These are phyloP conservation scores for Passer montanus DNA, from an alignment of 2,113 vertebrate genomes.

Conservation along the genomic window DNA sequence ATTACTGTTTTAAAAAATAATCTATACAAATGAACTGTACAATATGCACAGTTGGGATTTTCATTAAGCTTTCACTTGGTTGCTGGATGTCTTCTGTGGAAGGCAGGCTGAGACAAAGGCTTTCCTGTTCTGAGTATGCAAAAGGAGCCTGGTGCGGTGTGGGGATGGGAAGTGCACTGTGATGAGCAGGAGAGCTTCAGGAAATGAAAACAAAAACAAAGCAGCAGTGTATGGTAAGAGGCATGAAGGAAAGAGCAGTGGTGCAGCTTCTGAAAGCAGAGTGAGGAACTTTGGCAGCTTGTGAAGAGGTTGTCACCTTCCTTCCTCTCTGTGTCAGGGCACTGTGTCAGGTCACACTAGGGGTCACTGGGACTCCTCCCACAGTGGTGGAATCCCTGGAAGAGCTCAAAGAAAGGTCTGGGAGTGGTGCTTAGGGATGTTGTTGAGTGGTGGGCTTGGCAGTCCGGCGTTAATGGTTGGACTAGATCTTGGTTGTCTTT, in stretches of 20 bases:
- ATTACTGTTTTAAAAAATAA: background rate
- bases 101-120: background rate
- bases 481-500: background rate
- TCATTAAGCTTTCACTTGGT: background rate
- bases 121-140: background rate
- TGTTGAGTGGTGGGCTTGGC: background rate
- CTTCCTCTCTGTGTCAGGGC: background rate
- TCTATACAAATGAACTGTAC: background rate
- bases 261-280: background rate
- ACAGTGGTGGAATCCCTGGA: background rate
- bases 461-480: background rate
- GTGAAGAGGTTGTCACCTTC: background rate
- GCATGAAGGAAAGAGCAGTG: background rate
- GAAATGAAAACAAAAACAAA: constrained; percentile 23
- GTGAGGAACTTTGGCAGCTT: background rate
- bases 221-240: background rate
- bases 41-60: background rate
- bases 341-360: background rate
- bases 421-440: background rate
- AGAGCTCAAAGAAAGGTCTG: background rate
- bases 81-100: background rate
- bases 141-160: background rate
- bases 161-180: background rate
- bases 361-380: background rate
- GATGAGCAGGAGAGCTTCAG: background rate